Conservation (phyloP, 2,113 vertebrate species). For the Indri indri region DNA sequence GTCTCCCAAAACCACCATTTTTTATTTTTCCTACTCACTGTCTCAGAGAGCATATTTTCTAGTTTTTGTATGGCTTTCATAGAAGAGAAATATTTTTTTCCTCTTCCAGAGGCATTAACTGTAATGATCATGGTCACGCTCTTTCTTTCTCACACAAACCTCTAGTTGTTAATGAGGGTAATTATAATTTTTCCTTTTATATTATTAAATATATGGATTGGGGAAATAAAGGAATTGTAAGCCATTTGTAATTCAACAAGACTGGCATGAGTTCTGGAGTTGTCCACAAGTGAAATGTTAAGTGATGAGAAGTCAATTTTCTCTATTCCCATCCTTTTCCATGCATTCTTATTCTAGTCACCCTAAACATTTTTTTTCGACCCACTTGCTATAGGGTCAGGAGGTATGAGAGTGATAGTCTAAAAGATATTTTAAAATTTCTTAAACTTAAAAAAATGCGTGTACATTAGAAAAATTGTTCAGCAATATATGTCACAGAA, state of each 20-base stretch:
- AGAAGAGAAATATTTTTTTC: neutral
- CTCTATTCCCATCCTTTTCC: neutral
- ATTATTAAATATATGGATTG: neutral
- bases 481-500: neutral
- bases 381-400: neutral
- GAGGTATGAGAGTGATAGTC: neutral
- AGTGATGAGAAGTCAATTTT: neutral
- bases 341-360: neutral
- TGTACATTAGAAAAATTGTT: neutral
- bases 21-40: neutral
- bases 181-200: neutral
- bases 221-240: neutral
- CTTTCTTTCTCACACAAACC: neutral
- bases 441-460: neutral
- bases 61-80: neutral
- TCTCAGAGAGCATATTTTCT: neutral
- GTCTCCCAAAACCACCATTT: neutral
- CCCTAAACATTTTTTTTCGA: neutral
- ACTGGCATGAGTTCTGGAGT: neutral
- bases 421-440: neutral
- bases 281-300: neutral
- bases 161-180: neutral
- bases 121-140: neutral
- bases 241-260: neutral
- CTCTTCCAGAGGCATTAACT: neutral